Conservation (phyloP, 1,140 invertebrate genomes). For the Nomia melanderi region DNA sequence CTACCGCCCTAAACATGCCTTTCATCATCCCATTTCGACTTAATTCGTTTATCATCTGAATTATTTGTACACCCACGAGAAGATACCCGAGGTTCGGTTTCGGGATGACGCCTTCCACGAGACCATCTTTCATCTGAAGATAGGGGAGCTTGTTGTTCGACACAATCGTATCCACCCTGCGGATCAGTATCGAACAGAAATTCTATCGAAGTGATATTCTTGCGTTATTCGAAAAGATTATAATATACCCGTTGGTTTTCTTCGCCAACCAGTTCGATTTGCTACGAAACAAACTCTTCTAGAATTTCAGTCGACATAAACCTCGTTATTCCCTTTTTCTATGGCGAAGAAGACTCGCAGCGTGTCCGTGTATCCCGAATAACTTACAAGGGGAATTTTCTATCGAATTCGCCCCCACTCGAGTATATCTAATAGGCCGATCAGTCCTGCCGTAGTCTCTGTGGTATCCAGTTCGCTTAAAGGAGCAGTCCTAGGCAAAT, state of each 20-base stretch:
- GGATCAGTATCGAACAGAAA: too few species aligned
- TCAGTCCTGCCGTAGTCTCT: not conserved
- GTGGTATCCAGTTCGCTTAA: conserved; percentile 13
- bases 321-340: not conserved
- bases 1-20: conserved; percentile 75
- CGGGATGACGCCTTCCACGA: conserved; percentile 19
- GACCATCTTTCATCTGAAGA: conserved; percentile 29
- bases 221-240: too few species aligned
- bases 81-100: conserved; percentile 9
- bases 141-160: not conserved
- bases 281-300: too few species aligned
- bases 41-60: conserved; percentile 79
- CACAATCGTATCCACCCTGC: not conserved
- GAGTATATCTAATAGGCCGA: conserved; percentile 33
- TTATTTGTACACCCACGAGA: conserved; percentile 75
- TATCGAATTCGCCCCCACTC: not conserved
- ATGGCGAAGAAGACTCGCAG: not conserved
- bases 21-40: conserved; percentile 78
- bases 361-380: too few species aligned
- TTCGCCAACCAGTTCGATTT: too few species aligned
- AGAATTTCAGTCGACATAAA: too few species aligned
- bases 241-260: too few species aligned
- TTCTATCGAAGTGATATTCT: too few species aligned
- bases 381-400: not conserved
- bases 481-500: conserved; percentile 55